These are phyloP conservation scores for Leptosomus discolor DNA, from an alignment of 2,113 vertebrate genomes.

Conservation along the genomic window DNA sequence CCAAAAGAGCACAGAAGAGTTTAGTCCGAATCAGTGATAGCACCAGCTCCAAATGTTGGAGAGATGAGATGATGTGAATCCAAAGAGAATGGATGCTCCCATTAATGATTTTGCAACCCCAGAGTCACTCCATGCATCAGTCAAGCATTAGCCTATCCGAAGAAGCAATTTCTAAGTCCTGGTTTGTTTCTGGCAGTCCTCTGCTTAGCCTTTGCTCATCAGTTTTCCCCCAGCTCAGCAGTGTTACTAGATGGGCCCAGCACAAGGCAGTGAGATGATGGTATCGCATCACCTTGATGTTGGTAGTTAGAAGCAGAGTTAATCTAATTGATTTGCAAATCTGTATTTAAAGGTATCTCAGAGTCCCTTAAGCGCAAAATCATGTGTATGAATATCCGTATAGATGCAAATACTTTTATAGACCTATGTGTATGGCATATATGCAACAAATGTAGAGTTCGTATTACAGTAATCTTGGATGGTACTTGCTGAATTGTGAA, in stretches of 20 bases:
- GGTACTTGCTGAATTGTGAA: neutral
- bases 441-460: neutral
- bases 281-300: neutral
- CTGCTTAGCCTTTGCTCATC: neutral
- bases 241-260: neutral
- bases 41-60: neutral
- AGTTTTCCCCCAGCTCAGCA: neutral
- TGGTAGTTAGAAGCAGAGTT: neutral
- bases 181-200: conserved; percentile 1
- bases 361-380: neutral
- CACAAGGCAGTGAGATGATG: neutral
- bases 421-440: neutral
- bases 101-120: neutral
- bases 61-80: neutral
- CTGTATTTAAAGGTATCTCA: neutral
- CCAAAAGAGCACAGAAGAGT: neutral
- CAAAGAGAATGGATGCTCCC: neutral
- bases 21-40: neutral
- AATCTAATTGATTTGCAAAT: neutral
- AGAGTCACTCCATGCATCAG: neutral
- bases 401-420: neutral
- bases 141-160: neutral
- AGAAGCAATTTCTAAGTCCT: neutral
- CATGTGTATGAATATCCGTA: neutral
- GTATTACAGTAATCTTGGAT: neutral